Percentiles rank a stretch among this genome's conserved stretches.
Conservation (phyloP, 2,113 vertebrate species). For the Cebidichthys violaceus region DNA sequence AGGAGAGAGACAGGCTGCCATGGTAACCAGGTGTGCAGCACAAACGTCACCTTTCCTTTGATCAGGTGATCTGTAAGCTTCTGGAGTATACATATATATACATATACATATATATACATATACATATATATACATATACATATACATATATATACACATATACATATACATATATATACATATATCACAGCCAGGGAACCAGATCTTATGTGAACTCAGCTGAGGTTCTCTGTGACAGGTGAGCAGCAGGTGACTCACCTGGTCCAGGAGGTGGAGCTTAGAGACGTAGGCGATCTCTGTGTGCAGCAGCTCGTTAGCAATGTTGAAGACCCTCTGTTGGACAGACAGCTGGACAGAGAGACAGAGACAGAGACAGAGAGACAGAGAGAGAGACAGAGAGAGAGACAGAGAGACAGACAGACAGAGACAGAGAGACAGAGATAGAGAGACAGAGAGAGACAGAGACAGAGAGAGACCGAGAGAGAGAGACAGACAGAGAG, state of each 20-base stretch:
- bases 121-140: too few relatives aligned
- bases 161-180: too few relatives aligned
- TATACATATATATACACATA: too few relatives aligned
- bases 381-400: not conserved
- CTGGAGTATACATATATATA: too few relatives aligned
- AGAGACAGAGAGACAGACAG: too few relatives aligned
- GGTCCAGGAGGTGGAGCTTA: constrained; percentile 91
- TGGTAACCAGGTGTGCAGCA: not conserved
- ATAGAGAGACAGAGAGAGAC: too few relatives aligned
- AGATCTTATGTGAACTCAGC: not conserved
- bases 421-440: too few relatives aligned
- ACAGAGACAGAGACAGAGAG: not conserved
- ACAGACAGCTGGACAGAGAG: constrained; percentile 82
- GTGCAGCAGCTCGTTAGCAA: constrained; percentile 92
- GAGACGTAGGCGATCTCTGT: constrained; percentile 92
- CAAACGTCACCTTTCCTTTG: too few relatives aligned
- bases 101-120: too few relatives aligned
- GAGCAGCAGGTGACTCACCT: constrained; percentile 65
- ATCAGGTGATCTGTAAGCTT: too few relatives aligned
- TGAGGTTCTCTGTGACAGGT: not conserved
- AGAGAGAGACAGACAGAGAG: too few relatives aligned
- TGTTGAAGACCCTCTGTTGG: constrained; percentile 92
- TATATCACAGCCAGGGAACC: not conserved
- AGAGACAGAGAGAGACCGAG: too few relatives aligned
- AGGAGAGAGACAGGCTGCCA: not conserved